Evolutionary conservation across 2,113 vertebrate genomes (phyloP).

Genomic region (Regulus satrapa): DNA sequence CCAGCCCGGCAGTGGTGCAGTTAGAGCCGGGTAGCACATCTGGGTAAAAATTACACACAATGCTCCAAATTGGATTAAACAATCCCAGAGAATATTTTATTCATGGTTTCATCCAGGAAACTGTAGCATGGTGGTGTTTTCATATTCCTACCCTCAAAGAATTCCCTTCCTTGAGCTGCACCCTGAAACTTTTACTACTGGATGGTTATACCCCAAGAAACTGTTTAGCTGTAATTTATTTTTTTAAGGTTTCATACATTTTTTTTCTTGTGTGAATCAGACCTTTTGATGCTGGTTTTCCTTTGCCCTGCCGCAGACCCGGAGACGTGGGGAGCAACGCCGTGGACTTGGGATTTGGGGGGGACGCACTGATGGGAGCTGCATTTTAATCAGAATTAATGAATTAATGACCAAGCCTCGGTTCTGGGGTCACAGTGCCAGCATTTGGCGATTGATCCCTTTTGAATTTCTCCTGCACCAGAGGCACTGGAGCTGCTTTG

Average conservation of each 20-base stretch:
- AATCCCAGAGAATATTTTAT: neutral
- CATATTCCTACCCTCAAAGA: neutral
- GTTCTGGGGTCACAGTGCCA: fast-evolving
- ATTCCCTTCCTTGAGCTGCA: neutral
- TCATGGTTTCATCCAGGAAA: neutral
- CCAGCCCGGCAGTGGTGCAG: neutral
- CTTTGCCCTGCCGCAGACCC: neutral
- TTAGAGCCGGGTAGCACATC: neutral
- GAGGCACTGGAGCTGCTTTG: neutral
- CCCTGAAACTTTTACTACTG: neutral
- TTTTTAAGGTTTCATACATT: neutral
- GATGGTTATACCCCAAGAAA: neutral
- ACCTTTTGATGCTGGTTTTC: neutral
- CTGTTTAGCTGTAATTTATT: neutral
- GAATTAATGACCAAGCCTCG: fast-evolving
- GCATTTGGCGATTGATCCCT: fast-evolving
- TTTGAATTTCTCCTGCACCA: neutral
- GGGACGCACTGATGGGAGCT: fast-evolving
- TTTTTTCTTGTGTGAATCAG: neutral
- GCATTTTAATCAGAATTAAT: neutral
- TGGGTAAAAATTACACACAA: neutral
- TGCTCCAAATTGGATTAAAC: neutral
- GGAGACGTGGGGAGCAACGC: neutral
- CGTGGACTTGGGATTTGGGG: fast-evolving
- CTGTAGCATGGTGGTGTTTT: neutral